Conservation (phyloP, 1,140 invertebrate species). For the Drepana arcuata region DNA sequence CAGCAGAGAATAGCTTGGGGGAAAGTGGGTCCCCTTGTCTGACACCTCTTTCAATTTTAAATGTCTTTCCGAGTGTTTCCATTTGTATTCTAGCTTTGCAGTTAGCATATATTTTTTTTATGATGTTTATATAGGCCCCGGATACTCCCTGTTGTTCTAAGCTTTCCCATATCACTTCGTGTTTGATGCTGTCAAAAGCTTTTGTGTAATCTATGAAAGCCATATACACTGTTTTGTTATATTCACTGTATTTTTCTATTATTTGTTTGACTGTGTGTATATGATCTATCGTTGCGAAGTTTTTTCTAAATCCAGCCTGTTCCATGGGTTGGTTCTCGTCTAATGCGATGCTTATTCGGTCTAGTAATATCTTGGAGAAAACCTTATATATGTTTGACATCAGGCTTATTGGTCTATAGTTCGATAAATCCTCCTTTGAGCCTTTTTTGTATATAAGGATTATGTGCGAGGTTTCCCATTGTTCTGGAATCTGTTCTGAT, state of each 20-base stretch:
- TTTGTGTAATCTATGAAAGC: conserved; percentile 6
- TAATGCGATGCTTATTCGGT: background rate
- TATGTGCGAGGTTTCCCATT: background rate
- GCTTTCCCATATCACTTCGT: conserved; percentile 3
- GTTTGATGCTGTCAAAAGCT: conserved; percentile 5
- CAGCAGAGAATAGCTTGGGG: background rate
- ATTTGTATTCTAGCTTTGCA: conserved; percentile 3
- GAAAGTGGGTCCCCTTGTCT: conserved; percentile 4
- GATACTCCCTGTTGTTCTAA: conserved; percentile 1
- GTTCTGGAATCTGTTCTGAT: too few relatives aligned
- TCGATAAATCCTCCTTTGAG: background rate
- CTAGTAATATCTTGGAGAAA: background rate
- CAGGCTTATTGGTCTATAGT: background rate
- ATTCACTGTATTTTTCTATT: conserved; percentile 8
- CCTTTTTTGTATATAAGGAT: background rate
- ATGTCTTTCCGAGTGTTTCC: conserved; percentile 1
- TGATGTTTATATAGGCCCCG: conserved; percentile 4
- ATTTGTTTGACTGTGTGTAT: conserved; percentile 10
- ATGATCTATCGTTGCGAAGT: too few relatives aligned
- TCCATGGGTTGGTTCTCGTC: conserved; percentile 1
- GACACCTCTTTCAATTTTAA: conserved; percentile 5
- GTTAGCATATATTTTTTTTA: conserved; percentile 4
- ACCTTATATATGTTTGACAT: conserved; percentile 1
- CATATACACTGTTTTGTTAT: conserved; percentile 1
- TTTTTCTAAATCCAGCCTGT: background rate